These are phyloP conservation scores for Dendrocincla fuliginosa DNA, from an alignment of 2,797 vertebrate genomes.

Conservation along the genomic window DNA sequence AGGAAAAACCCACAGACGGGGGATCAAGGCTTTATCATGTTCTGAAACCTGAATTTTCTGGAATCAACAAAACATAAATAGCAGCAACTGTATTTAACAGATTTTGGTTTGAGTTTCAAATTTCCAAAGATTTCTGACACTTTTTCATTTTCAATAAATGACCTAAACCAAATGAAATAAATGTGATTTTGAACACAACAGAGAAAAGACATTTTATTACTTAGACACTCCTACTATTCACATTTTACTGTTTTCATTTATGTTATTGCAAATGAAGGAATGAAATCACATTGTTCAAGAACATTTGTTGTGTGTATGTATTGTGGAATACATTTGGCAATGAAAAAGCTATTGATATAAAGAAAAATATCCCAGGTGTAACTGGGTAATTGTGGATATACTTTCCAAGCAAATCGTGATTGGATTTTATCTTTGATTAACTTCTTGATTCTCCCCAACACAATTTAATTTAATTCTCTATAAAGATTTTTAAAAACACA, in stretches of 20 bases:
- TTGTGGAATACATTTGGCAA: background rate
- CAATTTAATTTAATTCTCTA: background rate
- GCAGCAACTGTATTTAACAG: background rate
- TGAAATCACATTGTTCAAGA: background rate
- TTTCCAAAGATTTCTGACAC: background rate
- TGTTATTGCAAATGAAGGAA: background rate
- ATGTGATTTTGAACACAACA: background rate
- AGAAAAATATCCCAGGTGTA: background rate
- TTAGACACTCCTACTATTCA: background rate
- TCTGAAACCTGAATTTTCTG: background rate
- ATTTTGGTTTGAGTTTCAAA: background rate
- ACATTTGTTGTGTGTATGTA: background rate
- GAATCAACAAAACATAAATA: background rate
- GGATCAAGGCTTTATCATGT: background rate
- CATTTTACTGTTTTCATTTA: background rate
- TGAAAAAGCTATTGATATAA: background rate
- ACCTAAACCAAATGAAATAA: background rate
- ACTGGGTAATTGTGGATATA: background rate
- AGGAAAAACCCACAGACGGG: background rate
- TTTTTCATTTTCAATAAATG: background rate
- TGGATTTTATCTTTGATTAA: slow-evolving; percentile 9
- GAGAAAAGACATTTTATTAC: background rate
- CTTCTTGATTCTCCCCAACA: background rate
- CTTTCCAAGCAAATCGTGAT: background rate
- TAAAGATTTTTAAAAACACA: background rate